Evolutionary conservation across 2,888 invertebrate genomes (phyloP).

Genomic region (Chirona hameri): DNA sequence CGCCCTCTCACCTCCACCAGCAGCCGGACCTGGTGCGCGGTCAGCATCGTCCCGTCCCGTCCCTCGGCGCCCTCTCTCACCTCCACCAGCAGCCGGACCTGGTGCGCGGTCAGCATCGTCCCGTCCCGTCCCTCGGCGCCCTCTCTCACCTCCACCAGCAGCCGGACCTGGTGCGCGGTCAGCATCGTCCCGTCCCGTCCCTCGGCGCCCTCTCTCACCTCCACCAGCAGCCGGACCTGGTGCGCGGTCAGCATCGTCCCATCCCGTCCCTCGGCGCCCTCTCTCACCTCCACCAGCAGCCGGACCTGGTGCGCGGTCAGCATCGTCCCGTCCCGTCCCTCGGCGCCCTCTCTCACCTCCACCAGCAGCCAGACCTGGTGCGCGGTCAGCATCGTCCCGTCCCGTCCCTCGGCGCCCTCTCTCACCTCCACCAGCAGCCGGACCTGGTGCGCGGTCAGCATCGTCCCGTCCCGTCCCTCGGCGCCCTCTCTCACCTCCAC

Average conservation of each 20-base stretch:
- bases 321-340: slow-evolving; percentile 45
- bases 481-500: too few species aligned
- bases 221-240: slow-evolving; percentile 58
- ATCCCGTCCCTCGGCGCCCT: too few species aligned
- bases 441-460: too few species aligned
- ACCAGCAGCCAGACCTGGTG: slow-evolving; percentile 59
- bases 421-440: too few species aligned
- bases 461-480: too few species aligned
- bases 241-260: slow-evolving; percentile 60
- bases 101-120: slow-evolving; percentile 61
- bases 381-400: slow-evolving; percentile 58
- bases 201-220: slow-evolving; percentile 50
- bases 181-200: slow-evolving; percentile 50
- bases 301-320: slow-evolving; percentile 62
- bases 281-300: slow-evolving; percentile 59
- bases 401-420: too few species aligned
- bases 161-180: slow-evolving; percentile 61
- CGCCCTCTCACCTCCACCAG: slow-evolving; percentile 56
- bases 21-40: slow-evolving; percentile 61
- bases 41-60: slow-evolving; percentile 51
- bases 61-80: slow-evolving; percentile 46
- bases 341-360: slow-evolving; percentile 52
- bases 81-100: slow-evolving; percentile 60
- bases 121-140: too few species aligned
- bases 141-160: slow-evolving; percentile 58